phyloP scores from a whole-genome alignment of 2,113 vertebrate species.

The Poecilia latipinna region DNA sequence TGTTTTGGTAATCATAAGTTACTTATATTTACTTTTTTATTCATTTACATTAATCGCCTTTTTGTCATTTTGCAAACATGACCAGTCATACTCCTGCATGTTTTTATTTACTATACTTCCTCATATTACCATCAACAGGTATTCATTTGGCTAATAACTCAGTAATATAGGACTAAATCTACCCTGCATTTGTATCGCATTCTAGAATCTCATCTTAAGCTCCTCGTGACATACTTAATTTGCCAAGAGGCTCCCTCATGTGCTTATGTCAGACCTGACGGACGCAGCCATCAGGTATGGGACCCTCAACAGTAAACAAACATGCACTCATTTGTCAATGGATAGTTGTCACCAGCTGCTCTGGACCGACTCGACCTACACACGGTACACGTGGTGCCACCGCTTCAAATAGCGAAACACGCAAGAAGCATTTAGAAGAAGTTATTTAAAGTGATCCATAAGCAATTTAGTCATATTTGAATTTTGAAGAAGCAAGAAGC shows the following conservation, averaged over 20 bases:
- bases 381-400: conserved; percentile 46
- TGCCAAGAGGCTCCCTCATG: conserved; percentile 50
- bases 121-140: not conserved
- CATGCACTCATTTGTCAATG: conserved; percentile 62
- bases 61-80: not conserved
- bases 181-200: conserved; percentile 31
- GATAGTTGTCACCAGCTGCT: conserved; percentile 65
- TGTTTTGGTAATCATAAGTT: not conserved
- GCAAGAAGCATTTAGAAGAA: conserved; percentile 14
- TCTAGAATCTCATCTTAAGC: conserved; percentile 42
- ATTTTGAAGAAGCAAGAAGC: conserved; percentile 26
- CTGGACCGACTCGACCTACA: conserved; percentile 36
- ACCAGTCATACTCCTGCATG: not conserved
- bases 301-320: conserved; percentile 67
- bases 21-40: not conserved
- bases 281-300: conserved; percentile 58
- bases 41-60: not conserved
- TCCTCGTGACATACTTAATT: conserved; percentile 61
- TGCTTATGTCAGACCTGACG: conserved; percentile 45
- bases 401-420: conserved; percentile 26
- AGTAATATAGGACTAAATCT: conserved; percentile 32
- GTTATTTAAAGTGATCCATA: conserved; percentile 43
- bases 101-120: not conserved
- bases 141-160: conserved; percentile 11
- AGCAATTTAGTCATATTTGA: conserved; percentile 41